Evolutionary conservation across 1,140 invertebrate species (phyloP).

Genomic region (Zaprionus vittiger): DNA sequence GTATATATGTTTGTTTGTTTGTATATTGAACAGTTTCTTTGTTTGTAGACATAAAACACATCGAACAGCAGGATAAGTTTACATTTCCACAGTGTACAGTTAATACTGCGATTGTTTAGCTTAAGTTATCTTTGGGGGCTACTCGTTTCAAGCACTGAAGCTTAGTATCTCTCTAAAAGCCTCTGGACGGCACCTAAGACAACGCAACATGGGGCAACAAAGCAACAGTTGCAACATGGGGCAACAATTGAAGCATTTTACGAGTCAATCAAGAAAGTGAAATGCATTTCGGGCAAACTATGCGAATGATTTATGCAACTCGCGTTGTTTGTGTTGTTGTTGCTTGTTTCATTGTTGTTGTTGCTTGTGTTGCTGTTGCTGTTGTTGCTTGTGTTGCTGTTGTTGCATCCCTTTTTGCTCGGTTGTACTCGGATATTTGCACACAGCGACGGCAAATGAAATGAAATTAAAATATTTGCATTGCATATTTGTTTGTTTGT

Average conservation of each 20-base stretch:
- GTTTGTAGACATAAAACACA: slow-evolving; percentile 51
- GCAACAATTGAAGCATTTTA: slow-evolving; percentile 2
- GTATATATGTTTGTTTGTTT: slow-evolving; percentile 14
- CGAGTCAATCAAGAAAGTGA: slow-evolving; percentile 14
- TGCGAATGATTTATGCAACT: slow-evolving; percentile 71
- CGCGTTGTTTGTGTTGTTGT: not conserved
- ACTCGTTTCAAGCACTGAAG: slow-evolving; percentile 45
- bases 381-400: slow-evolving; percentile 12
- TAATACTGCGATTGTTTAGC: slow-evolving; percentile 11
- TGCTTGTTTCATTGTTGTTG: not conserved
- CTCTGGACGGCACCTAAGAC: slow-evolving; percentile 82
- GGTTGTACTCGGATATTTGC: slow-evolving; percentile 26
- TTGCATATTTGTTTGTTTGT: slow-evolving; percentile 48
- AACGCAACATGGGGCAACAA: slow-evolving; percentile 58
- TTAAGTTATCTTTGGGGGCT: slow-evolving; percentile 12
- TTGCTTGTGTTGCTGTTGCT: slow-evolving; percentile 19
- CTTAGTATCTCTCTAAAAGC: slow-evolving; percentile 74
- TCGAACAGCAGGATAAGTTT: slow-evolving; percentile 46
- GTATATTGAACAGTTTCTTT: slow-evolving; percentile 24
- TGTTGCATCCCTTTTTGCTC: slow-evolving; percentile 47
- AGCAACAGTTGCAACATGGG: slow-evolving; percentile 4
- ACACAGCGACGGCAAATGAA: slow-evolving; percentile 59
- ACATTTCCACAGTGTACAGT: slow-evolving; percentile 19
- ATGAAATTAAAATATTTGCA: slow-evolving; percentile 79
- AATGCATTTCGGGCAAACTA: slow-evolving; percentile 3